These are phyloP conservation scores for Siderastrea siderea DNA, from an alignment of 92 coral and sea anemone genomes.

Conservation along the genomic window DNA sequence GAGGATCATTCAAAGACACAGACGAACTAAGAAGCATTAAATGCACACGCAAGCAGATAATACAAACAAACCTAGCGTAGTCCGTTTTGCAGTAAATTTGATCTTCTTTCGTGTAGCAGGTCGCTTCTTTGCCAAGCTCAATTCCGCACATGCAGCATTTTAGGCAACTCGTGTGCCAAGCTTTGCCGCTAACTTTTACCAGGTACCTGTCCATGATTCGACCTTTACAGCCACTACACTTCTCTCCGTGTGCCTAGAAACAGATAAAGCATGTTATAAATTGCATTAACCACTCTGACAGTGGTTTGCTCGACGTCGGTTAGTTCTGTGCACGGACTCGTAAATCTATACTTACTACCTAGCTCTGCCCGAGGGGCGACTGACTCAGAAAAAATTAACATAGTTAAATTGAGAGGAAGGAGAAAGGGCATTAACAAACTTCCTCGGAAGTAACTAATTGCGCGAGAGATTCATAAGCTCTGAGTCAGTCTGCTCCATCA, in stretches of 20 bases:
- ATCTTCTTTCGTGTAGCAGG: conserved; percentile 96
- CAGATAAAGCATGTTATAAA: conserved; percentile 10
- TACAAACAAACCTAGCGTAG: conserved; percentile 86
- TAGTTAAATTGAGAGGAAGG: background rate
- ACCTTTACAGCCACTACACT: conserved; percentile 92
- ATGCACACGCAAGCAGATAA: conserved; percentile 13
- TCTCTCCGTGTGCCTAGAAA: conserved; percentile 88
- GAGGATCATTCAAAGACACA: background rate
- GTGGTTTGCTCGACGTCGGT: background rate
- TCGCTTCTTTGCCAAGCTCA: conserved; percentile 97
- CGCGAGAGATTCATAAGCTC: background rate
- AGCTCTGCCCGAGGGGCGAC: conserved; percentile 2
- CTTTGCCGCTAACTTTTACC: conserved; percentile 95
- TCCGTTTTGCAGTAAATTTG: conserved; percentile 96
- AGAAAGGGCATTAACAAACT: conserved; percentile 1
- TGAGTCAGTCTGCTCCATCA: conserved; percentile 7
- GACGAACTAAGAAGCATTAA: conserved; percentile 15
- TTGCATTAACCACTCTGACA: background rate
- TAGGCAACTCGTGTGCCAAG: conserved; percentile 96
- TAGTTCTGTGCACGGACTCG: background rate
- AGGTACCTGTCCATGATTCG: conserved; percentile 93
- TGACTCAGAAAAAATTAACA: conserved; percentile 9
- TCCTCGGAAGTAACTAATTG: background rate
- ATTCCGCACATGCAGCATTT: conserved; percentile 91
- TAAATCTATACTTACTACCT: too few relatives aligned